A percentile compares a stretch with the other conserved stretches of the same genome.
phyloP scores from a whole-genome alignment of 2,113 vertebrate genomes.

The Grus americana region DNA sequence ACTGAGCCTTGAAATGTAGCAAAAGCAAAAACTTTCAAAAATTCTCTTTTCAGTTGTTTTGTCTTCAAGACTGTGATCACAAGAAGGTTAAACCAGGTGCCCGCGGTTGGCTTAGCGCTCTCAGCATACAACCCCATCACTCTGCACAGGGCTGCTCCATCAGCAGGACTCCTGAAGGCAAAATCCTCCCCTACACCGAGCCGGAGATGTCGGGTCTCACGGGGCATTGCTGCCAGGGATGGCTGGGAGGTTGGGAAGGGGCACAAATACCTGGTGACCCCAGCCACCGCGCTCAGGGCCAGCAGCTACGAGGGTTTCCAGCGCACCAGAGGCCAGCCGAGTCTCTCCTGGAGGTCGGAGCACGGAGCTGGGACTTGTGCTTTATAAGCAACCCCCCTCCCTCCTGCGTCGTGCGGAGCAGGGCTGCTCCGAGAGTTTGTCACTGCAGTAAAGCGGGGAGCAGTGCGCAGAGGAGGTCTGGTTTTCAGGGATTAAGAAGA shows the following conservation, averaged over 20 bases:
- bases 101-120: not conserved
- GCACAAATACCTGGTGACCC: too few species aligned
- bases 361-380: not conserved
- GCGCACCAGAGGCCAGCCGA: too few species aligned
- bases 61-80: not conserved
- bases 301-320: not conserved
- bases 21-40: not conserved
- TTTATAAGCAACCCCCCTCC: not conserved
- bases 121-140: not conserved
- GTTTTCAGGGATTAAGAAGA: not conserved
- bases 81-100: not conserved
- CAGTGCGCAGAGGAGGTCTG: not conserved
- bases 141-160: not conserved
- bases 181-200: not conserved
- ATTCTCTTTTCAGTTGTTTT: not conserved
- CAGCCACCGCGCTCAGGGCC: accelerated
- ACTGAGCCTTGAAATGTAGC: not conserved
- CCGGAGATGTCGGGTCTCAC: not conserved
- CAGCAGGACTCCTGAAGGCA: not conserved
- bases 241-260: not conserved
- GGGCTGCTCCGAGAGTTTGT: not conserved
- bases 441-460: not conserved
- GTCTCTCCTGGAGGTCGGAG: not conserved
- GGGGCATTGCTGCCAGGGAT: accelerated
- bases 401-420: accelerated